These are phyloP conservation scores for Antrozous pallidus DNA, from an alignment of 2,797 vertebrate genomes.

Conservation along the genomic window DNA sequence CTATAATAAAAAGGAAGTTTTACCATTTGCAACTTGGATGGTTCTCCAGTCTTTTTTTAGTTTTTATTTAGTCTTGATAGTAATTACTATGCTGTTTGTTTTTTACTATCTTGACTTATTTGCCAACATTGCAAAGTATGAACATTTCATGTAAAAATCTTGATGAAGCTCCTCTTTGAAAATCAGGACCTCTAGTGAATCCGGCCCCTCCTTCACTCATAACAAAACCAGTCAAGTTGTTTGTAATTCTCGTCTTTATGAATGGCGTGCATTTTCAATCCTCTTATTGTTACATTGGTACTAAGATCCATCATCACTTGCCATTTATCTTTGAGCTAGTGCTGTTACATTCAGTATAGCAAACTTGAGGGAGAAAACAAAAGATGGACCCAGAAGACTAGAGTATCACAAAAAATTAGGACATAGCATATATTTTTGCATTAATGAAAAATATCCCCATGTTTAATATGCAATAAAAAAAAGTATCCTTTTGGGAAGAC, in stretches of 20 bases:
- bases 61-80: not conserved
- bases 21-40: too few species aligned
- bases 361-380: conserved; percentile 45
- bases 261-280: not conserved
- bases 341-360: not conserved
- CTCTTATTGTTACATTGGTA: not conserved
- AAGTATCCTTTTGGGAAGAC: conserved; percentile 43
- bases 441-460: conserved; percentile 50
- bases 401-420: conserved; percentile 41
- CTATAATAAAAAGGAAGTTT: too few species aligned
- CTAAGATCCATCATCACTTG: not conserved
- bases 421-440: conserved; percentile 49
- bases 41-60: not conserved
- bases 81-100: not conserved
- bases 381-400: conserved; percentile 36
- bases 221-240: not conserved
- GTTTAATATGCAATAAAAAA: conserved; percentile 60
- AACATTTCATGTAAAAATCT: not conserved
- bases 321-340: not conserved
- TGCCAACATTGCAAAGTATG: not conserved
- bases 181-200: not conserved
- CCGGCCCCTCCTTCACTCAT: not conserved
- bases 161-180: not conserved
- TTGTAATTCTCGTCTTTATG: not conserved
- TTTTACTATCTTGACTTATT: not conserved